phyloP scores from a whole-genome alignment of 2,797 vertebrate genomes.

The Lophotriccus pileatus region DNA sequence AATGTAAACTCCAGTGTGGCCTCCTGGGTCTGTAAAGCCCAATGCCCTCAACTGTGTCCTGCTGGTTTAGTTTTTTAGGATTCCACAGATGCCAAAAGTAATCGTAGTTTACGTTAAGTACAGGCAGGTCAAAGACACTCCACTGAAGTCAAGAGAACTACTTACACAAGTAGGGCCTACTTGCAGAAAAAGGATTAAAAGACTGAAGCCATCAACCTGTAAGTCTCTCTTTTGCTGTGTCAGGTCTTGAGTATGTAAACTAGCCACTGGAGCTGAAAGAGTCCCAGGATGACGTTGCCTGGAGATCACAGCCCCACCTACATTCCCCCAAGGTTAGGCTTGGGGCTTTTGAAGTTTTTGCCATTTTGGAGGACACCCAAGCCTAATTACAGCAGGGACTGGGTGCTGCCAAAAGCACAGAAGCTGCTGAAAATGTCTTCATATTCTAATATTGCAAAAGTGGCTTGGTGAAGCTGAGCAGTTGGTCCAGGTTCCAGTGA shows the following conservation, averaged over 20 bases:
- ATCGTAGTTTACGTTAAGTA: conserved; percentile 22
- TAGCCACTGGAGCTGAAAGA: neutral
- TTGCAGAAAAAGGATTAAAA: neutral
- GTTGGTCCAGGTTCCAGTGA: neutral
- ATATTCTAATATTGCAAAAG: neutral
- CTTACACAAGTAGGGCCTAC: neutral
- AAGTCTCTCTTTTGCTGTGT: neutral
- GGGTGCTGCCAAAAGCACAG: conserved; percentile 4
- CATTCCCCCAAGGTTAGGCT: neutral
- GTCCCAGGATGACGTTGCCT: neutral
- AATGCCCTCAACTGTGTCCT: neutral
- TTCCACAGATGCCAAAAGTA: conserved; percentile 24
- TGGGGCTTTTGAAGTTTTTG: neutral
- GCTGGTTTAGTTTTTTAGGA: neutral
- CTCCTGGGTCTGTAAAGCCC: neutral
- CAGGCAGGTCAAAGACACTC: neutral
- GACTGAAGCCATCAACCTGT: neutral
- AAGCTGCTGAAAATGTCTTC: neutral
- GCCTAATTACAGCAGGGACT: neutral
- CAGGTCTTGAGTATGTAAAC: neutral
- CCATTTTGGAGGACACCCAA: conserved; percentile 7
- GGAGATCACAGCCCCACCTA: neutral
- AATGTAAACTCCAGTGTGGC: neutral
- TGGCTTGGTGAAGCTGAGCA: neutral
- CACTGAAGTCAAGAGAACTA: neutral